phyloP scores from a whole-genome alignment of 2,888 invertebrate genomes.

The Trichacis sp. region DNA sequence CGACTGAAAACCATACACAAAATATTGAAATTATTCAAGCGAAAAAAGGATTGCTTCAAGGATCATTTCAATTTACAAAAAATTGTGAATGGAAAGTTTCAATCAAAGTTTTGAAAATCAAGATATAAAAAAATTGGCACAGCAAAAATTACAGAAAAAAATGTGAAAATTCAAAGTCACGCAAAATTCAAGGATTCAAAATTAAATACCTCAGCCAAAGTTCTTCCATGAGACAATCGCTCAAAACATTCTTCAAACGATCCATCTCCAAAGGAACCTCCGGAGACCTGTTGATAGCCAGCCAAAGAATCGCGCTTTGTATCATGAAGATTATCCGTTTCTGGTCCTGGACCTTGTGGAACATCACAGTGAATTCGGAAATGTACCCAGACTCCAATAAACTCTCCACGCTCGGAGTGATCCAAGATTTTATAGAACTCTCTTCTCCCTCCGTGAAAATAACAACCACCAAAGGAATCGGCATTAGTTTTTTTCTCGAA shows the following conservation, averaged over 20 bases:
- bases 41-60: too few species aligned
- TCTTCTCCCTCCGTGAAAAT: conserved; percentile 48
- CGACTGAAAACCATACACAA: too few species aligned
- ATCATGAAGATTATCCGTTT: conserved; percentile 52
- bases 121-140: too few species aligned
- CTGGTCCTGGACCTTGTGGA: conserved; percentile 51
- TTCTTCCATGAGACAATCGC: conserved; percentile 58
- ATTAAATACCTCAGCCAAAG: conserved; percentile 64
- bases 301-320: conserved; percentile 59
- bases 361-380: conserved; percentile 56
- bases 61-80: too few species aligned
- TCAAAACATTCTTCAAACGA: conserved; percentile 48
- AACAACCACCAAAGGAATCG: conserved; percentile 58
- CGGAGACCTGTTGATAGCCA: conserved; percentile 58
- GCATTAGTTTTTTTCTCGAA: conserved; percentile 56
- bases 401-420: conserved; percentile 48
- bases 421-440: conserved; percentile 29
- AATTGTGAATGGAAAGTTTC: too few species aligned
- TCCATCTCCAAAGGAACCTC: conserved; percentile 60
- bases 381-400: conserved; percentile 58
- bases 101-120: too few species aligned
- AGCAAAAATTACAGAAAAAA: too few species aligned
- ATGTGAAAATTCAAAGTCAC: too few species aligned
- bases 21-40: too few species aligned
- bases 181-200: too few species aligned